A percentile compares a stretch with the other conserved stretches of the same genome.
phyloP scores from a whole-genome alignment of 2,888 invertebrate species.

The Apotomis capreana region DNA sequence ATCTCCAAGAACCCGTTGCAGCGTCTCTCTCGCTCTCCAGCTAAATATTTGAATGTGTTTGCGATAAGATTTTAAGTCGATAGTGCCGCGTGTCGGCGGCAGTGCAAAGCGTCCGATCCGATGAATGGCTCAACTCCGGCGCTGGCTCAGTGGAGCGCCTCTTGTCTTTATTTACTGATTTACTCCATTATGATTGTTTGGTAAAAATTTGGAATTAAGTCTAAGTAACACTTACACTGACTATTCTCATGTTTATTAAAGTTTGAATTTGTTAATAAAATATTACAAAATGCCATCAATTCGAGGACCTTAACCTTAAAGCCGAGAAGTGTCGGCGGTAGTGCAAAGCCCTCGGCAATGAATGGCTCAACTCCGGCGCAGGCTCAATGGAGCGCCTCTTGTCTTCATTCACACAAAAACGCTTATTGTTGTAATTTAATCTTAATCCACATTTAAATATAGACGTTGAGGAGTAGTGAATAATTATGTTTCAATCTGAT shows the following conservation, averaged over 20 bases:
- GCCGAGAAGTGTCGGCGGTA: conserved; percentile 23
- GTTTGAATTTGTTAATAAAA: too few species aligned
- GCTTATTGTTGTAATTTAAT: conserved; percentile 31
- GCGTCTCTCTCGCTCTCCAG: too few species aligned
- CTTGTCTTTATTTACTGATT: conserved; percentile 37
- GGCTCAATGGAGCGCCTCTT: conserved; percentile 36
- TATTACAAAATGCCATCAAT: too few species aligned
- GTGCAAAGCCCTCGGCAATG: conserved; percentile 17
- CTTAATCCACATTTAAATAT: conserved; percentile 37
- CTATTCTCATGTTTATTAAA: too few species aligned
- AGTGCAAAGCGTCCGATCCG: conserved; percentile 13
- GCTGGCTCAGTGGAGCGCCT: conserved; percentile 31
- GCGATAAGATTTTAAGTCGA: too few species aligned
- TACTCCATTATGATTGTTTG: not conserved
- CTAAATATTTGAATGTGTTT: too few species aligned
- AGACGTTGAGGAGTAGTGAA: conserved; percentile 13
- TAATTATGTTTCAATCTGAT: conserved; percentile 27
- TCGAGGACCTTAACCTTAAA: not conserved
- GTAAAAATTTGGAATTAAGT: too few species aligned
- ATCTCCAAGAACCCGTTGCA: too few species aligned
- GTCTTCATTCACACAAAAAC: conserved; percentile 39
- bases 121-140: conserved; percentile 20
- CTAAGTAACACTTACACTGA: too few species aligned
- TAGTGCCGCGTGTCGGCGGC: conserved; percentile 24
- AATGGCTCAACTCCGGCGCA: conserved; percentile 18